phyloP scores from a whole-genome alignment of 2,113 vertebrate genomes.

The Tiliqua scincoides region DNA sequence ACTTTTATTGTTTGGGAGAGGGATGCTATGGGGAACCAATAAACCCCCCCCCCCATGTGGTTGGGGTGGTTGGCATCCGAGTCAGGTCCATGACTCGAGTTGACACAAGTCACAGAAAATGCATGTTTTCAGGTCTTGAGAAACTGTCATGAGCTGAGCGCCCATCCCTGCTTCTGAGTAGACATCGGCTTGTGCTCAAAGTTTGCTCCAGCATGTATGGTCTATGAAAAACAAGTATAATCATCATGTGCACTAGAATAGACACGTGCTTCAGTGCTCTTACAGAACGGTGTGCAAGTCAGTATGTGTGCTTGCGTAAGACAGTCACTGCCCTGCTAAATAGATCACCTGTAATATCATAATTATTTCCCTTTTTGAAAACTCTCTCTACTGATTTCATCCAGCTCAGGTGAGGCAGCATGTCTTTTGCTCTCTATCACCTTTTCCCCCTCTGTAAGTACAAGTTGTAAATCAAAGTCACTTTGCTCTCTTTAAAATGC shows the following conservation, averaged over 20 bases:
- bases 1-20: no score
- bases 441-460: conserved; percentile 19
- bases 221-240: neutral
- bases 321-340: neutral
- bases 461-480: conserved; percentile 47
- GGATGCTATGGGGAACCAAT: no score
- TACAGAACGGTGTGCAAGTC: neutral
- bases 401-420: neutral
- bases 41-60: no score
- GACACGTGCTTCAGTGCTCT: neutral
- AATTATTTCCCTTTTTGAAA: neutral
- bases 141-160: no score
- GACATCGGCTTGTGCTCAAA: no score
- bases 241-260: neutral
- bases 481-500: conserved; percentile 41
- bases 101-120: no score
- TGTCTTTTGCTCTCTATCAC: conserved; percentile 26
- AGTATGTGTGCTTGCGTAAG: neutral
- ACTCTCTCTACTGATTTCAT: neutral
- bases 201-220: neutral
- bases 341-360: neutral
- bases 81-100: no score
- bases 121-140: no score
- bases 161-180: no score
- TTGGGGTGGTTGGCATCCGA: no score